Evolutionary conservation across 2,888 invertebrate genomes (phyloP).

Genomic region (Sylvicola cinctus): DNA sequence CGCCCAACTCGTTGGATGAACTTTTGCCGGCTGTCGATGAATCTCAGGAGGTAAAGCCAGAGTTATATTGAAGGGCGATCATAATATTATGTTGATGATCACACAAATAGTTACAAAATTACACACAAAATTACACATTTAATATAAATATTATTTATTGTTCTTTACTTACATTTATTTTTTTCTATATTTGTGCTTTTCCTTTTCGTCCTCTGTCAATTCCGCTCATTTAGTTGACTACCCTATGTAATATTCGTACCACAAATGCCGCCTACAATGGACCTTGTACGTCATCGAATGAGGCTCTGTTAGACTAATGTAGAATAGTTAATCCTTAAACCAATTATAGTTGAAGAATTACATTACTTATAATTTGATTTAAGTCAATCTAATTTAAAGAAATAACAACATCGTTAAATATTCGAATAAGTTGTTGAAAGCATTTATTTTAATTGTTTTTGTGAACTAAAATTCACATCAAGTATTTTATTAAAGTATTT

Average conservation of each 20-base stretch:
- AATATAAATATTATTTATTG: not conserved
- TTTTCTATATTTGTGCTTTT: not conserved
- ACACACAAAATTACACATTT: too few species aligned
- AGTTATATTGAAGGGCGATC: not conserved
- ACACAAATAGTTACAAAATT: conserved; percentile 1
- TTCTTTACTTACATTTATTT: not conserved
- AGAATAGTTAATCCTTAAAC: too few species aligned
- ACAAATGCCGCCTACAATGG: conserved; percentile 27
- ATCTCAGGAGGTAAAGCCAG: conserved; percentile 42
- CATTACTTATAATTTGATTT: too few species aligned
- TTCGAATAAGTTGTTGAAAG: too few species aligned
- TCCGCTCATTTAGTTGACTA: conserved; percentile 5
- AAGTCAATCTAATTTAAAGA: too few species aligned
- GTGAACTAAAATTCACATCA: too few species aligned
- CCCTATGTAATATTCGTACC: conserved; percentile 33
- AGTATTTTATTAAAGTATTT: too few species aligned
- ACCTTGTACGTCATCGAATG: conserved; percentile 34
- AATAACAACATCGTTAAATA: too few species aligned
- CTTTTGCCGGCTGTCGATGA: conserved; percentile 62
- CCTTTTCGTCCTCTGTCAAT: conserved; percentile 14
- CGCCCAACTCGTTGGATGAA: conserved; percentile 68
- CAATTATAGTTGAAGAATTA: too few species aligned
- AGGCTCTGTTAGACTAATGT: conserved; percentile 17
- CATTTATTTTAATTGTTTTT: too few species aligned
- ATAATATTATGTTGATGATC: not conserved